A percentile compares a stretch with the other conserved stretches of the same genome.
phyloP scores from a whole-genome alignment of 2,797 vertebrate species.

The Pseudomugil gertrudae region DNA sequence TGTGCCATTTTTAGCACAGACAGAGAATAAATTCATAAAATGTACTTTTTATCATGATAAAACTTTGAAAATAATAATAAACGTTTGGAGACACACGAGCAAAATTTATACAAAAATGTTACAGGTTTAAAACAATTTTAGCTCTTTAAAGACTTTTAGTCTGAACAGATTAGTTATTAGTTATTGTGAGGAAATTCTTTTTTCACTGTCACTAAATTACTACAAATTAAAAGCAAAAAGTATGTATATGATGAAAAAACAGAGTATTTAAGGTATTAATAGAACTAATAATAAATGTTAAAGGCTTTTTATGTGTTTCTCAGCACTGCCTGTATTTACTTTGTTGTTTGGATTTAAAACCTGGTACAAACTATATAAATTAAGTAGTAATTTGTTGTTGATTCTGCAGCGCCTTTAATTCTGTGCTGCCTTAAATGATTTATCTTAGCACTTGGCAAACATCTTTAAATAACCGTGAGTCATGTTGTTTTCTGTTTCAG shows the following conservation, averaged over 20 bases:
- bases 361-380: neutral
- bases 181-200: neutral
- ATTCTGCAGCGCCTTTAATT: neutral
- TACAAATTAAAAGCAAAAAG: neutral
- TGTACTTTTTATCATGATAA: neutral
- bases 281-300: neutral
- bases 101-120: too few relatives aligned
- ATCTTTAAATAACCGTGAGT: neutral
- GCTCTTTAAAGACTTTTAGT: too few relatives aligned
- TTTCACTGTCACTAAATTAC: neutral
- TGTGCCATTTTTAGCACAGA: neutral
- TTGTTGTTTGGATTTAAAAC: neutral
- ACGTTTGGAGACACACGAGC: neutral
- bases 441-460: neutral
- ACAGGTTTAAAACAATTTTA: too few relatives aligned
- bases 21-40: neutral
- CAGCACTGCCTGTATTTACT: neutral
- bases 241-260: neutral
- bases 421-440: neutral
- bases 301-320: neutral
- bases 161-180: neutral
- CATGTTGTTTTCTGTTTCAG: conserved; percentile 71
- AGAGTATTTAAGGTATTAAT: neutral
- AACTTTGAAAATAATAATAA: neutral
- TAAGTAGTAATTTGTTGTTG: neutral